phyloP scores from a whole-genome alignment of 2,888 invertebrate species.

The Alitta virens region DNA sequence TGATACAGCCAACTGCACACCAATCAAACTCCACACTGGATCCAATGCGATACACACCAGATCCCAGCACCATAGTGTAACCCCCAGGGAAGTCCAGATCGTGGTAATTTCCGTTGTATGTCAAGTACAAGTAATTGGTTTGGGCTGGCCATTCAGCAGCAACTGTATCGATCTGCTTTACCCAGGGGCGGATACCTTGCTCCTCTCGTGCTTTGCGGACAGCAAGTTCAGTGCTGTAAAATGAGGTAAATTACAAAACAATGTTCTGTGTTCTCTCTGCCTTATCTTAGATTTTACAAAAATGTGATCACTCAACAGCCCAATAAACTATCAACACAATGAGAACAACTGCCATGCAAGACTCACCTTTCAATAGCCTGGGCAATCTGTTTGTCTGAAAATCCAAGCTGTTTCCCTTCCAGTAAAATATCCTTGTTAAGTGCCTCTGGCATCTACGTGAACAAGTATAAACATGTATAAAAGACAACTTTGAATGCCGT shows the following conservation, averaged over 20 bases:
- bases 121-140: slow-evolving; percentile 97
- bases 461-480: too few relatives aligned
- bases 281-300: too few relatives aligned
- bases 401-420: slow-evolving; percentile 88
- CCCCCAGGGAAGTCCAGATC: slow-evolving; percentile 40
- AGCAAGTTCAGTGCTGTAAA: slow-evolving; percentile 74
- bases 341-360: not conserved
- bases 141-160: slow-evolving; percentile 99
- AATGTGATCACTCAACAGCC: too few relatives aligned
- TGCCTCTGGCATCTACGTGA: slow-evolving; percentile 22
- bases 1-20: slow-evolving; percentile 95
- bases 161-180: slow-evolving; percentile 98
- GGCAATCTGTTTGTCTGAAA: slow-evolving; percentile 96
- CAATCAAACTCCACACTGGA: slow-evolving; percentile 99
- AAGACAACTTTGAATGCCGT: too few relatives aligned
- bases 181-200: slow-evolving; percentile 55
- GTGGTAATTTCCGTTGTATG: slow-evolving; percentile 76
- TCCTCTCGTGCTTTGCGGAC: slow-evolving; percentile 43
- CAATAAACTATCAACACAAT: too few relatives aligned
- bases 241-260: not conserved
- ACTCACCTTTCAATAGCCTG: slow-evolving; percentile 57
- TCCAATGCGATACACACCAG: slow-evolving; percentile 57
- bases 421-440: slow-evolving; percentile 63
- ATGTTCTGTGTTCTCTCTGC: too few relatives aligned
- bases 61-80: slow-evolving; percentile 74